A percentile compares a stretch with the other conserved stretches of the same genome.
Evolutionary conservation across 2,888 invertebrate species (phyloP).

Genomic region (Drosophila lacicola): DNA sequence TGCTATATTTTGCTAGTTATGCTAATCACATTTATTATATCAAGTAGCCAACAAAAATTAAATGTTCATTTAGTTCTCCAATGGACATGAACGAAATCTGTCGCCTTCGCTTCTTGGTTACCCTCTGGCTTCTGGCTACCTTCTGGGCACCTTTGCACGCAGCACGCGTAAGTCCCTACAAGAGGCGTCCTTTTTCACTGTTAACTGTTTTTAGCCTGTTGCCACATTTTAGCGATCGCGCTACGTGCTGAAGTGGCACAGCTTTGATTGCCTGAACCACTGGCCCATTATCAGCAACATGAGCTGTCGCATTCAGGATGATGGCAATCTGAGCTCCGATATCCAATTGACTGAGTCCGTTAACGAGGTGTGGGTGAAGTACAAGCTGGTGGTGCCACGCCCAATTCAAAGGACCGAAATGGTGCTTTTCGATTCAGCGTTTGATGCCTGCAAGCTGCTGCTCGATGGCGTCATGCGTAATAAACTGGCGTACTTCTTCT

Average conservation of each 20-base stretch:
- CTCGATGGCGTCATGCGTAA: constrained; percentile 3
- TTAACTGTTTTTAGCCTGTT: not conserved
- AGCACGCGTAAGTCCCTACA: constrained; percentile 25
- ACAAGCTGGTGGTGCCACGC: constrained; percentile 19
- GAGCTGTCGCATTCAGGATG: constrained; percentile 11
- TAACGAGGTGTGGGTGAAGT: not conserved
- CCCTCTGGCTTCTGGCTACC: constrained; percentile 1
- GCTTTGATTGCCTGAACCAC: constrained; percentile 13
- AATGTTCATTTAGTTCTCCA: constrained; percentile 10
- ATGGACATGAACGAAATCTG: constrained; percentile 4
- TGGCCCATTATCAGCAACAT: not conserved
- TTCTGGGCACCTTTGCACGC: not conserved
- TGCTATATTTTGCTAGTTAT: not conserved
- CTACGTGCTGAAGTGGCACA: constrained; percentile 21
- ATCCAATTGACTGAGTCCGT: not conserved
- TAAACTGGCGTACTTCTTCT: constrained; percentile 1
- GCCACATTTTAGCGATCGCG: constrained; percentile 19
- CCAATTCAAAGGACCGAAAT: constrained; percentile 19
- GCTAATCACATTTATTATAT: not conserved
- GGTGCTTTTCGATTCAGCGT: constrained; percentile 14
- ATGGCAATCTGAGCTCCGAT: constrained; percentile 1
- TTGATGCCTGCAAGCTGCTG: constrained; percentile 25
- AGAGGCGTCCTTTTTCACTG: not conserved
- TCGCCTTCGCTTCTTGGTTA: not conserved
- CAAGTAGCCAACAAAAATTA: not conserved